Base-by-base conservation (phyloP, 2,113 vertebrate species). In the Hyla sarda region DNA sequence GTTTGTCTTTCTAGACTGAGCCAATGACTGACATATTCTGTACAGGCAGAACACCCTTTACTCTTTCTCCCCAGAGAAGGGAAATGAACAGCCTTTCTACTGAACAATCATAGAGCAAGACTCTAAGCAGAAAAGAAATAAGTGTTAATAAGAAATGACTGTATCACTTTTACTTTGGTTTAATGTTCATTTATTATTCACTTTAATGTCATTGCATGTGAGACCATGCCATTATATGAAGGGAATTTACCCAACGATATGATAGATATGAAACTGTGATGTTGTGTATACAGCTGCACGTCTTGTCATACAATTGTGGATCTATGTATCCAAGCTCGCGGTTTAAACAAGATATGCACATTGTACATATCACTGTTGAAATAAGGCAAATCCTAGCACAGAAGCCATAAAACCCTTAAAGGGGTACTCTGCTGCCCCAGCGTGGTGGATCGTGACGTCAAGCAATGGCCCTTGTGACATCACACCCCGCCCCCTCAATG, bases 21-120 rank as follows among this genome's bases (percentile, higher is more conserved):
- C 23, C 78, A 81, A 45, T 81, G 78, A 65, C 58, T 60, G 54
- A 50, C 21, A n/a, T 58, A 37, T 12, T 60, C 17, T 79, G 25
- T 60, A 37, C 32, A 45, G 10, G 58, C 47, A 54, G 74, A 17
- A 54, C 17, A 13, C 13, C 25, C 74, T 54, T 77, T 19, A 52
- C 7, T 6, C 14, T 19, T 16, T 76, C n/a, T 25, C 73, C 73
- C 23, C 72, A 25, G 34, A 74, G 72, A 73, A 37, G 34, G 8
- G 19, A 47, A 47, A 47, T 47, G 25, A n/a, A 52, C 47, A 30
- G 73, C 74, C 74, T 77, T 77, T 77, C 28, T 32, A 58, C 21
- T 28, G 78, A 81, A 81, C 78, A 81, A 81, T 62, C 78, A 81
- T 65, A 60, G 8, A 62, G 34, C 56, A 23, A 77, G 50, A 52